These are phyloP conservation scores for Vicugna pacos DNA, from an alignment of 2,113 vertebrate genomes.

Conservation along the genomic window DNA sequence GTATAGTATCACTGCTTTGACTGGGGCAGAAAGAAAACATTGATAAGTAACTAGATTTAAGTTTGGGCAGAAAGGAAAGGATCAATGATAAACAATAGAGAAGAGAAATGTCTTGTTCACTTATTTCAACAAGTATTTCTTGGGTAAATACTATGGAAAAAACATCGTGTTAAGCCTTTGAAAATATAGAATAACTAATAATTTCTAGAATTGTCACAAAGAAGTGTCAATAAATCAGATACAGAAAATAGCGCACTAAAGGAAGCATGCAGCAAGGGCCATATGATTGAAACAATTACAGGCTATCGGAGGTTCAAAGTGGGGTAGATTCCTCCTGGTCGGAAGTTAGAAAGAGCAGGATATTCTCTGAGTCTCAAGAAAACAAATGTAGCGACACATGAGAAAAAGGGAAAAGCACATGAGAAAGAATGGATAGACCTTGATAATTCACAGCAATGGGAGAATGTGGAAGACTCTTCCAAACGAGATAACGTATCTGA, in stretches of 20 bases:
- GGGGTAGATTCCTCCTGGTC: not conserved
- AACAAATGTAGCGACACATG: not conserved
- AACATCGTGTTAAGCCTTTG: not conserved
- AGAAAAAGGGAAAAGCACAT: not conserved
- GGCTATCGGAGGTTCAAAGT: not conserved
- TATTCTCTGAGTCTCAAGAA: not conserved
- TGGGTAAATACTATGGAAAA: not conserved
- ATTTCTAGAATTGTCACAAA: not conserved
- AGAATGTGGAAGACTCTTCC: slow-evolving; percentile 21
- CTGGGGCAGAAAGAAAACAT: not conserved
- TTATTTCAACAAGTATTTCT: not conserved
- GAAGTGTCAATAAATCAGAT: not conserved
- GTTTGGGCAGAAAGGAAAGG: not conserved
- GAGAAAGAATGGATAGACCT: not conserved
- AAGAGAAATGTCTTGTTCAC: not conserved
- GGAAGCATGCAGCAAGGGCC: not conserved
- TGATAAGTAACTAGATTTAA: not conserved
- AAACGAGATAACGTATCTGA: not conserved
- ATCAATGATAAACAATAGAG: not conserved
- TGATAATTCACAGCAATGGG: not conserved
- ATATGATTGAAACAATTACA: not conserved
- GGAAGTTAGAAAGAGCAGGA: not conserved
- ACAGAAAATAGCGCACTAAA: not conserved
- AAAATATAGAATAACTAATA: not conserved
- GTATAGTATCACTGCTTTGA: not conserved